Conservation (phyloP, 2,888 invertebrate species). For the Hypena proboscidalis region DNA sequence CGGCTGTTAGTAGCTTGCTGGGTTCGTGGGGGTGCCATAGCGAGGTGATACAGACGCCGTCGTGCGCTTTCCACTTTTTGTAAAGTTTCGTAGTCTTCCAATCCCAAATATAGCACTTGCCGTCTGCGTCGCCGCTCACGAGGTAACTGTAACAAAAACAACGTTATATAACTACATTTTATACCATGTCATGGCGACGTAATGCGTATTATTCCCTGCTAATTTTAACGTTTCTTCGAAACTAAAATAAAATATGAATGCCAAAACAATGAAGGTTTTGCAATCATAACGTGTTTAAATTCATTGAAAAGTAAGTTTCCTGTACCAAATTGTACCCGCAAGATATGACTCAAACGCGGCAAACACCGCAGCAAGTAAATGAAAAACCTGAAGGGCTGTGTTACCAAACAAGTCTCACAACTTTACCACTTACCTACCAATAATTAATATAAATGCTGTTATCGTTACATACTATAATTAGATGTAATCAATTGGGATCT, state of each 20-base stretch:
- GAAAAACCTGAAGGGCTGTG: neutral
- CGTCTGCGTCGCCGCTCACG: conserved; percentile 99
- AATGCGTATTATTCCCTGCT: neutral
- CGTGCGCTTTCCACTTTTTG: conserved; percentile 99
- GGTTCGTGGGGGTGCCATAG: conserved; percentile 99
- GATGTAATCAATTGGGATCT: too few species aligned
- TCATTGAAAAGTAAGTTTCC: neutral
- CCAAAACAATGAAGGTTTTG: neutral
- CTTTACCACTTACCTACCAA: too few species aligned
- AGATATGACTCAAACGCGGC: neutral
- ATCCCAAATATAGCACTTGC: conserved; percentile 99
- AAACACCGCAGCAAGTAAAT: neutral
- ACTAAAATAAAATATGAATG: neutral
- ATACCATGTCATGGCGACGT: neutral
- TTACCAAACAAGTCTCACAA: neutral
- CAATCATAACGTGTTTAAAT: neutral
- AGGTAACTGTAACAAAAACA: conserved; percentile 90
- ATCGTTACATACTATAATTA: too few species aligned
- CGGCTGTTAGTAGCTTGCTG: conserved; percentile 98
- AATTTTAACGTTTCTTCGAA: neutral
- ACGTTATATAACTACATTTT: conserved; percentile 12
- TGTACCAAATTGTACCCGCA: too few species aligned
- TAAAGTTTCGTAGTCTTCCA: conserved; percentile 99
- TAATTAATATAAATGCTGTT: too few species aligned
- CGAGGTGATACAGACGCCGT: conserved; percentile 97